A percentile compares a stretch with the other conserved stretches of the same genome.
phyloP scores from a whole-genome alignment of 2,797 vertebrate genomes.

The Syndactyla subalaris region DNA sequence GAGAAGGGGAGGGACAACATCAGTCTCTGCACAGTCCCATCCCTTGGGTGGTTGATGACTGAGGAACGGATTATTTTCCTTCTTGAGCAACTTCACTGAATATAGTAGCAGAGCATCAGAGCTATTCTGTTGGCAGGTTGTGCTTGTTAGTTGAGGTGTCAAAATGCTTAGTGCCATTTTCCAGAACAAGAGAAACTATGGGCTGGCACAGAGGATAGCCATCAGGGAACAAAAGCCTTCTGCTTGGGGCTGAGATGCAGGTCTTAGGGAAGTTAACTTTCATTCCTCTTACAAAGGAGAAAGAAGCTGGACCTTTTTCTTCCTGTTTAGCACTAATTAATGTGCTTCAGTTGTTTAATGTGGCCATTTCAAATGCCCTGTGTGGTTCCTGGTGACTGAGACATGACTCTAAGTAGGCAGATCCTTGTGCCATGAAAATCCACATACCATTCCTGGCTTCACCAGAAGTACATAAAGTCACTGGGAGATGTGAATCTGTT shows the following conservation, averaged over 20 bases:
- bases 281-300: background rate
- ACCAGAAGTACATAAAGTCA: background rate
- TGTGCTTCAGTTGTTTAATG: rapidly evolving
- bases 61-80: background rate
- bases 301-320: background rate
- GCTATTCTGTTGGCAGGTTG: background rate
- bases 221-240: background rate
- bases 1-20: background rate
- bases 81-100: background rate
- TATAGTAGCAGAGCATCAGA: background rate
- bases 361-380: background rate
- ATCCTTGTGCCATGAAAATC: background rate
- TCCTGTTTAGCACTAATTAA: background rate
- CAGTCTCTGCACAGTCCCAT: background rate
- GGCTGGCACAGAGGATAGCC: background rate
- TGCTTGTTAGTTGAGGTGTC: background rate
- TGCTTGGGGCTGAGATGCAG: background rate
- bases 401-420: background rate
- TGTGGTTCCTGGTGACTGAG: background rate
- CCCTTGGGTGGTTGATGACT: background rate
- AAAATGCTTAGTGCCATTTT: background rate
- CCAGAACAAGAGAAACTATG: background rate
- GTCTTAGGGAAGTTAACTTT: background rate
- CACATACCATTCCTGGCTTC: background rate
- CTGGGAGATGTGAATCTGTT: background rate